phyloP scores from a whole-genome alignment of 2,888 invertebrate species.

The Drymonia ruficornis region DNA sequence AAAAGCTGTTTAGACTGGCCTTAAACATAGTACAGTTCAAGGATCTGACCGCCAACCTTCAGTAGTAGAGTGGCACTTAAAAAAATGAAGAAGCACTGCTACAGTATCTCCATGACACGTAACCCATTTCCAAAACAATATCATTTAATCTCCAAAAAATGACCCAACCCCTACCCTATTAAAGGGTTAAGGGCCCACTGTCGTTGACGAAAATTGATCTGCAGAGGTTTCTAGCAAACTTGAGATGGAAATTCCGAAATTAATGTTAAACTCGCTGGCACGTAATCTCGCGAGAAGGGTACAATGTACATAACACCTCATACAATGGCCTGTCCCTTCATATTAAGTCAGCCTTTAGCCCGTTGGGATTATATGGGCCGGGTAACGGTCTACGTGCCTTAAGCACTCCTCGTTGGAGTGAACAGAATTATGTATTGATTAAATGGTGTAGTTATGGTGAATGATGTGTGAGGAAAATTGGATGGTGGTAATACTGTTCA shows the following conservation, averaged over 20 bases:
- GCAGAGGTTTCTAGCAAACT: slow-evolving; percentile 41
- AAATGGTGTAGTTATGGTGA: slow-evolving; percentile 34
- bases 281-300: slow-evolving; percentile 67
- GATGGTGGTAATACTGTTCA: background rate
- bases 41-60: too few relatives aligned
- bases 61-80: too few relatives aligned
- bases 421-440: slow-evolving; percentile 52
- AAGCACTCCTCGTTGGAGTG: slow-evolving; percentile 49
- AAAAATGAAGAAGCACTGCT: too few relatives aligned
- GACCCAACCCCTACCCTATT: slow-evolving; percentile 21
- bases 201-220: slow-evolving; percentile 45
- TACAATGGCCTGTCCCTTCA: slow-evolving; percentile 73
- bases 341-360: slow-evolving; percentile 67
- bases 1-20: too few relatives aligned
- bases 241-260: slow-evolving; percentile 65
- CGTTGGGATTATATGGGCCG: slow-evolving; percentile 59
- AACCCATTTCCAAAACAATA: background rate
- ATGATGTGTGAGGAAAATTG: slow-evolving; percentile 16
- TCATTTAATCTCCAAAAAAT: slow-evolving; percentile 5
- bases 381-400: slow-evolving; percentile 53
- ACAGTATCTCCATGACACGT: too few relatives aligned
- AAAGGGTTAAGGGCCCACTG: slow-evolving; percentile 24
- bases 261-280: slow-evolving; percentile 64
- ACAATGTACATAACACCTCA: slow-evolving; percentile 69
- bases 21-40: too few relatives aligned